These are phyloP conservation scores for Nycteola revayana DNA, from an alignment of 2,888 invertebrate genomes.

Conservation along the genomic window DNA sequence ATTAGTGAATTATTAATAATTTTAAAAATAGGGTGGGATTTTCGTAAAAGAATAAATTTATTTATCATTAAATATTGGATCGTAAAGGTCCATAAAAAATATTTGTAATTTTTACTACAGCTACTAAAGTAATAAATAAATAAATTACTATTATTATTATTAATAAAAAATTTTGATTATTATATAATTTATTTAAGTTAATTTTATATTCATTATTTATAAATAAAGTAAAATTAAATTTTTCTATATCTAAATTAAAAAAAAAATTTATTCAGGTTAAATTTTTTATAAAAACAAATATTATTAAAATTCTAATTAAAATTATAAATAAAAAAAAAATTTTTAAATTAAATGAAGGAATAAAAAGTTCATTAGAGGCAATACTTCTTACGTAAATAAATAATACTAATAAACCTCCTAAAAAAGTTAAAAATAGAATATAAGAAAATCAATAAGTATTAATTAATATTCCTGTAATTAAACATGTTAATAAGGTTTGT, in stretches of 20 bases:
- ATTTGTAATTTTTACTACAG: constrained; percentile 82
- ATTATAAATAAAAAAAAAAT: constrained; percentile 26
- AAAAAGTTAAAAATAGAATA: constrained; percentile 83
- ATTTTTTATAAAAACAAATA: constrained; percentile 41
- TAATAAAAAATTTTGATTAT: constrained; percentile 72
- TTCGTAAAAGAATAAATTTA: constrained; percentile 60
- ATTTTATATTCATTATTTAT: constrained; percentile 64
- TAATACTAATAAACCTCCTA: constrained; percentile 84
- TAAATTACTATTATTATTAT: constrained; percentile 81
- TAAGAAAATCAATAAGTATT: constrained; percentile 83
- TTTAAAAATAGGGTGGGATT: constrained; percentile 74
- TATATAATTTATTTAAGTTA: constrained; percentile 78
- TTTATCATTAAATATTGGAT: constrained; percentile 65
- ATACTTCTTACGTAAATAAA: constrained; percentile 85
- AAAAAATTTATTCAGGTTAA: constrained; percentile 53
- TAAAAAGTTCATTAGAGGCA: constrained; percentile 83
- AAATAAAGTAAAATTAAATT: constrained; percentile 32
- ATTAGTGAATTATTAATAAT: constrained; percentile 82
- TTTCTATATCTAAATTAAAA: constrained; percentile 49
- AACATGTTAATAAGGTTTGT: constrained; percentile 73
- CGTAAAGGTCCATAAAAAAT: constrained; percentile 79
- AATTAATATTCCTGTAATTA: constrained; percentile 71
- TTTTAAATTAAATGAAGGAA: constrained; percentile 43
- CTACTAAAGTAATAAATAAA: constrained; percentile 82
- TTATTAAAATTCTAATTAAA: constrained; percentile 33